Evolutionary conservation across 92 coral and sea anemone species (phyloP), one percentile per base, ranked within the genome.

Genomic region (Umimayanthus chanpuru): DNA sequence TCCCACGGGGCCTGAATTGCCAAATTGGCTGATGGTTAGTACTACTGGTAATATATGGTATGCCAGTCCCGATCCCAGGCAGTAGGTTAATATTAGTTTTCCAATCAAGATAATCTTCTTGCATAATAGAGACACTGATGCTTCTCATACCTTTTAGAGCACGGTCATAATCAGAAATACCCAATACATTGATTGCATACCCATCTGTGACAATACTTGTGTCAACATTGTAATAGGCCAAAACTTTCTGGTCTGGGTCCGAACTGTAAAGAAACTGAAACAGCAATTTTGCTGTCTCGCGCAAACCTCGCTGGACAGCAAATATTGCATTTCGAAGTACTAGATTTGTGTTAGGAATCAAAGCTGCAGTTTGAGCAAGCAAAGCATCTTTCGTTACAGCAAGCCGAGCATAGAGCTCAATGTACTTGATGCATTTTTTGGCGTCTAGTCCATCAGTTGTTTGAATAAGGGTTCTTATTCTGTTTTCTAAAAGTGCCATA

Each of bases 371-470:
- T 72, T 84, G 78, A 53, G 41, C 77, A 29, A 84, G 41, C 23
- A 84, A 65, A 30, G 56, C 55, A 73, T 84, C 88, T 64, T 84
- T 84, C 80, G 68, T 65, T 11, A 84, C 77, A 36, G 88, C 88
- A 29, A 84, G 55, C 53, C 32, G 68, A 38, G 88, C 77, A 65
- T 84, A 84, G 53, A 84, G 77, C 61, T 84, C 88, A 28, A 84
- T 84, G 58, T 84, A 84, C 68, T 84, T 84, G n/a, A 84, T 65
- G 77, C 75, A 41, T 64, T 84, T 84, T 36, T 72, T 67, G 58
- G 88, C 75, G 88, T 23, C 58, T 56, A 0, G 23, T 16, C 4
- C 4, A 14, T 56, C 65, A 20, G 65, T 56, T 4, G 65, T 56
- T 56, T 84, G 61, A 65, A 84, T 30, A 32, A 84, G 88, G 38